Conservation (phyloP, 2,797 vertebrate species). For the Pseudochaenichthys georgianus region DNA sequence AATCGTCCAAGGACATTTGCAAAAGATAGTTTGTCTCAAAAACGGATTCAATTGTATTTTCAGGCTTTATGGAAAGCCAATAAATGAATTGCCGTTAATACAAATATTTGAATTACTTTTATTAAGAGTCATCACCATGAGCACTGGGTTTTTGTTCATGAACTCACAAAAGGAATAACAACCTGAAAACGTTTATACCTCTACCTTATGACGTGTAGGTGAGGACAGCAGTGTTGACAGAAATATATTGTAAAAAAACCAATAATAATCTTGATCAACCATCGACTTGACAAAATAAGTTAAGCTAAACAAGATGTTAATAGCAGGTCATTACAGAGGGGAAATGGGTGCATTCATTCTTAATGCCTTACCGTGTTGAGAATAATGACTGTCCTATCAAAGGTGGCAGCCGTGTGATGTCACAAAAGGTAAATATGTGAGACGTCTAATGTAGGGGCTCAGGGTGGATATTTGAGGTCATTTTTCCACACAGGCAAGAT, state of each 20-base stretch:
- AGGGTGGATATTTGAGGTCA: neutral
- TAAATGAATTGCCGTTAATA: slow-evolving; percentile 15
- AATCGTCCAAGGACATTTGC: slow-evolving; percentile 33
- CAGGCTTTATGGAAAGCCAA: slow-evolving; percentile 16
- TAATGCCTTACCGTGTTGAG: neutral
- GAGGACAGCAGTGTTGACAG: slow-evolving; percentile 3
- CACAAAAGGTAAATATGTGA: neutral
- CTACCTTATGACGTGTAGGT: neutral
- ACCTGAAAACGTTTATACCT: slow-evolving; percentile 9
- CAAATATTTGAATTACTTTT: neutral
- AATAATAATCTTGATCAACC: slow-evolving; percentile 24
- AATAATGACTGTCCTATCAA: slow-evolving; percentile 9
- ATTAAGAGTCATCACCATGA: neutral
- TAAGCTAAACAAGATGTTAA: slow-evolving; percentile 10
- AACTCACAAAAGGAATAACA: neutral
- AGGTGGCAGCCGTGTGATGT: neutral
- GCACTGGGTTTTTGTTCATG: neutral
- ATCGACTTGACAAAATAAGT: slow-evolving; percentile 8
- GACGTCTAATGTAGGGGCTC: neutral
- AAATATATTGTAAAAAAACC: slow-evolving; percentile 7
- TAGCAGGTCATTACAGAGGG: slow-evolving; percentile 1
- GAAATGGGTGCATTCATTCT: neutral
- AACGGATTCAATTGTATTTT: slow-evolving; percentile 1
- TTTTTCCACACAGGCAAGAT: slow-evolving; percentile 18
- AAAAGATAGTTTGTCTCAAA: slow-evolving; percentile 10